Conservation (phyloP, 2,113 vertebrate genomes). For the Tauraco erythrolophus region DNA sequence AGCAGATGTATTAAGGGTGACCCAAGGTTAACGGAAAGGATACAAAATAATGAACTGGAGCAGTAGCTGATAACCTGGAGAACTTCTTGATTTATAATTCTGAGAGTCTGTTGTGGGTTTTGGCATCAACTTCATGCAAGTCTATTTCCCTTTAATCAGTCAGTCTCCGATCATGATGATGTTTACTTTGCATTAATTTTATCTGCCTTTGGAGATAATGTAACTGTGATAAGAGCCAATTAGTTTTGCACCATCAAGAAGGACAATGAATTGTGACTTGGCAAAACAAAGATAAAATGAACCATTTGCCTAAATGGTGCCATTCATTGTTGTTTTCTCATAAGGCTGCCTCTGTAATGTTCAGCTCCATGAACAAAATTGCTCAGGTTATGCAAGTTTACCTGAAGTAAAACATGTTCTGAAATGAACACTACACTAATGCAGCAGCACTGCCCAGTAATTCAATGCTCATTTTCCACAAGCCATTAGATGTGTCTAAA, state of each 20-base stretch:
- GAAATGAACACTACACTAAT: conserved; percentile 33
- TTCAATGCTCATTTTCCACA: conserved; percentile 70
- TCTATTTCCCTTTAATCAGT: conserved; percentile 65
- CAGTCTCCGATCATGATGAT: conserved; percentile 49
- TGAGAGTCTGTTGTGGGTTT: neutral
- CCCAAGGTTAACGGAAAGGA: conserved; percentile 71
- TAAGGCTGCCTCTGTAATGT: conserved; percentile 42
- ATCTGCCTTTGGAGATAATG: conserved; percentile 75
- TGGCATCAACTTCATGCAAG: neutral
- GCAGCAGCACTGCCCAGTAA: conserved; percentile 50
- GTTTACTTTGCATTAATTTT: conserved; percentile 79
- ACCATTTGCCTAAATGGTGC: conserved; percentile 65
- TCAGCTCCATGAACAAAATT: conserved; percentile 73
- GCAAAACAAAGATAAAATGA: conserved; percentile 79
- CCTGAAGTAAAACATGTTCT: conserved; percentile 26
- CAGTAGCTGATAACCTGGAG: conserved; percentile 49
- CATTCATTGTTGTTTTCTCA: conserved; percentile 65
- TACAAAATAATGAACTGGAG: conserved; percentile 62
- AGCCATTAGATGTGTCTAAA: conserved; percentile 40
- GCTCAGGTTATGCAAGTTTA: conserved; percentile 29
- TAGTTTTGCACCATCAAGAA: conserved; percentile 79
- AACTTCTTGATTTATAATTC: conserved; percentile 67
- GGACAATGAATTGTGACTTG: conserved; percentile 75
- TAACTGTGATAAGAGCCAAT: conserved; percentile 74
- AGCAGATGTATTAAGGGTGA: conserved; percentile 62